Evolutionary conservation across 2,888 invertebrate species (phyloP).

Genomic region (Lasioglossum villosulum): DNA sequence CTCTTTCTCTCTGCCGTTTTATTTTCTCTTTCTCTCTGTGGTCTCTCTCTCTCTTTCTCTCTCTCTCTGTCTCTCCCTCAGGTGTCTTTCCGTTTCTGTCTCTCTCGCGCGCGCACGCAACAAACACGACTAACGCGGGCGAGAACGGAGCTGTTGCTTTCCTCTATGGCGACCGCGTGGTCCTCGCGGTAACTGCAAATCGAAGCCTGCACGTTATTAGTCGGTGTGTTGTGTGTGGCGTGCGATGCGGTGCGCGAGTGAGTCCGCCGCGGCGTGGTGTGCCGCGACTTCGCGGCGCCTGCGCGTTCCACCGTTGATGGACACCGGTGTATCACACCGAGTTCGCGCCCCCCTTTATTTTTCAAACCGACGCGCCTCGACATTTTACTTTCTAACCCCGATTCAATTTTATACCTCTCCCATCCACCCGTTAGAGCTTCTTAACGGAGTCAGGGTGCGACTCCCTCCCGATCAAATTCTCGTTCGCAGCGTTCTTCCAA

Average conservation of each 20-base stretch:
- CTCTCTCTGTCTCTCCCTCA: background rate
- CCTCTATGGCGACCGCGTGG: conserved; percentile 75
- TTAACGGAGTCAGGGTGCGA: background rate
- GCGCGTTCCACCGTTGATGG: conserved; percentile 68
- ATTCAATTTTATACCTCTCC: background rate
- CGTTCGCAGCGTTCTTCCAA: background rate
- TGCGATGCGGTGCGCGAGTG: conserved; percentile 84
- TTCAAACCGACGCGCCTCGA: background rate
- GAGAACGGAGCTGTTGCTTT: conserved; percentile 53
- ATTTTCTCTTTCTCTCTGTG: background rate
- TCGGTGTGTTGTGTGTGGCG: conserved; percentile 82
- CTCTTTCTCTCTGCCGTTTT: background rate
- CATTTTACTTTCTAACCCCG: background rate
- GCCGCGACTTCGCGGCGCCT: conserved; percentile 82
- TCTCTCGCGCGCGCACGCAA: conserved; percentile 31
- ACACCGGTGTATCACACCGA: conserved; percentile 33
- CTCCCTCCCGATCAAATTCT: background rate
- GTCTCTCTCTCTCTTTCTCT: background rate
- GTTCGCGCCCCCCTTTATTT: conserved; percentile 31
- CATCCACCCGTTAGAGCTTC: background rate
- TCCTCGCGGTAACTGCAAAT: conserved; percentile 70
- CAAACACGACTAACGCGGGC: conserved; percentile 27
- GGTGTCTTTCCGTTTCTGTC: background rate
- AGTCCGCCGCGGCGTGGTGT: conserved; percentile 82
- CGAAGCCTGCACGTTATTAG: conserved; percentile 71